Conservation (phyloP, 1,140 invertebrate genomes). For the Drosophila nigromelanica region DNA sequence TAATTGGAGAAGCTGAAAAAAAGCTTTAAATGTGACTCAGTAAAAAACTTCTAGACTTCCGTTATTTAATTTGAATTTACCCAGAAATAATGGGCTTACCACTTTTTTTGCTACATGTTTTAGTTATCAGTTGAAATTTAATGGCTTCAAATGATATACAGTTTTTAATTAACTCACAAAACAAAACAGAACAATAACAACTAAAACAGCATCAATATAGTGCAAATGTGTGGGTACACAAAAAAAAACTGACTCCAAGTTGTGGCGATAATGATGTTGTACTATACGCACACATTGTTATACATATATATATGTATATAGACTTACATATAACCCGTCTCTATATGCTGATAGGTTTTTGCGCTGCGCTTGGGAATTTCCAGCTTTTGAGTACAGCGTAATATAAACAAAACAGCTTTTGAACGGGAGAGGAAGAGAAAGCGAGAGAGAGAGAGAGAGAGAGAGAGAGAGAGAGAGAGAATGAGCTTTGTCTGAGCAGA, state of each 20-base stretch:
- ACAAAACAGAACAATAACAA: slow-evolving; percentile 15
- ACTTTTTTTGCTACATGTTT: not conserved
- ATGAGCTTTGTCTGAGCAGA: not conserved
- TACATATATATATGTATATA: slow-evolving; percentile 22
- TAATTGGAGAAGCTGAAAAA: slow-evolving; percentile 1
- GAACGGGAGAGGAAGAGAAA: not conserved
- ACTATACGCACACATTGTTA: slow-evolving; percentile 24
- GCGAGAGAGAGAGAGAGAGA: slow-evolving; percentile 2
- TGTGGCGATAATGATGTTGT: slow-evolving; percentile 63
- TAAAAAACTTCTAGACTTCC: not conserved
- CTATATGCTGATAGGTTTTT: slow-evolving; percentile 58
- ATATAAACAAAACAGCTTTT: slow-evolving; percentile 34
- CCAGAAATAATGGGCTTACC: not conserved
- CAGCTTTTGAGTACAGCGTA: slow-evolving; percentile 63
- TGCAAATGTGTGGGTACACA: slow-evolving; percentile 7
- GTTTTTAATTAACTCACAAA: slow-evolving; percentile 49
- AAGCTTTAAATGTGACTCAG: slow-evolving; percentile 1
- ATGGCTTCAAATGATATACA: slow-evolving; percentile 44
- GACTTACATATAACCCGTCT: slow-evolving; percentile 36
- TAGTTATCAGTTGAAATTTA: slow-evolving; percentile 36
- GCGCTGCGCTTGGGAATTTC: slow-evolving; percentile 65
- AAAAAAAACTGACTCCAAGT: slow-evolving; percentile 32
- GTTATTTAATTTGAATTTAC: not conserved
- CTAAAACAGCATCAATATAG: slow-evolving; percentile 33
- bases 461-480: slow-evolving; percentile 4